Base-by-base conservation (phyloP, 1,140 invertebrate genomes). In the Ptiloglossa arizonensis region DNA sequence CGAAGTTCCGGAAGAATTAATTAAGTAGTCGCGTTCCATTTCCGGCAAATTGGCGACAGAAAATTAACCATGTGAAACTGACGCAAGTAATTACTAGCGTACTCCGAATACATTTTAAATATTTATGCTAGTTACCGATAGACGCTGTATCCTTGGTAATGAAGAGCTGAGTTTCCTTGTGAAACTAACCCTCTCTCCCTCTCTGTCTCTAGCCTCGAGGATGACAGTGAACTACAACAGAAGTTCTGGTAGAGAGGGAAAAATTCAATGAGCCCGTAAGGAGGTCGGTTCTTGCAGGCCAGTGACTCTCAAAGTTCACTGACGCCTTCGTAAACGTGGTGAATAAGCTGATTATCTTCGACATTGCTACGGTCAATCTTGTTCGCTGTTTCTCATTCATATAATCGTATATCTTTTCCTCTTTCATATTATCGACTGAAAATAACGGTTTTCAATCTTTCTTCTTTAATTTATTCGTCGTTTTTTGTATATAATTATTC, bases 231-330 rank as follows among this genome's bases (percentile, higher is more conserved):
- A 86, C 79, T 81, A 86, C 78, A 74, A 70, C 70, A 84, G 57
- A 68, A 64, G 69, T 69, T 60, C 56, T 67, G 57, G 63, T 67
- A 81, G 83, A 86, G 84, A 86, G 80, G 84, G 83, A 86, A 79
- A 86, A 86, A 86, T 86, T 81, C 76, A 82, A 86, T 81, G 83
- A 85, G 83, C 79, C 70, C 79, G 79, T 86, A 86, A 86, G 84
- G 80, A 86, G 84, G 84, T 86, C 83, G 84, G 83, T 86, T 86
- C 83, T 82, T 76, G 79, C 67, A 60, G 72, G 76, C 76, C 72
- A 86, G 80, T 79, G 83, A 85, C 76, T 86, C 83, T 82, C 83
- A 74, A 86, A 86, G 83, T 82, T 85, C 84, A 82, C 83, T 81
- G 83, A 86, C 84, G 83, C 70, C 70, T 68, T 82, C 48, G 54